Evolutionary conservation across 2,113 vertebrate species (phyloP), one percentile per base, ranked within the genome.

Genomic region (Scopus umbretta): DNA sequence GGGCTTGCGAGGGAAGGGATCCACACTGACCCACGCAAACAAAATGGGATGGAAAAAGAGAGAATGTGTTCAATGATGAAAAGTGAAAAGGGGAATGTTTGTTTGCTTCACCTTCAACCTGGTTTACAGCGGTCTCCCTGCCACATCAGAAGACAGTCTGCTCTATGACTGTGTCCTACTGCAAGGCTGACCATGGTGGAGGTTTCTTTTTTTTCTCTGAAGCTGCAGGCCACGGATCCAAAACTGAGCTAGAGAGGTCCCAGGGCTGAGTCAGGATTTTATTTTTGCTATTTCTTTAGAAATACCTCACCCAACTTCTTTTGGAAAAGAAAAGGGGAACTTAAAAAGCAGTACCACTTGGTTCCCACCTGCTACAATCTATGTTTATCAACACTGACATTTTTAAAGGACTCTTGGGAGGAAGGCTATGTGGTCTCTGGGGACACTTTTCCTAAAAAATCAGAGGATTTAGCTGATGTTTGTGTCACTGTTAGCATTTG

Each of bases 11-110:
- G 2, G 8, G 4, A 63, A 47, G 61, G n/a, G 29, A 17, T n/a
- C 53, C 42, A 30, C 45, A 8, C 0, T 5, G 42, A 45, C 22
- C 30, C 55, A 62, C 1, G 1, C 36, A 62, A 59, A 72, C 38
- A 21, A 59, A 80, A 59, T 7, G 30, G 27, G 68, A 66, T 1
- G 5, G 53, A 59, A 43, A 58, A 30, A 56, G 50, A 52, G 15
- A 32, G 1, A 58, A 40, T 5, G 8, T 18, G 8, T 49, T 65
- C 45, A 61, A 3, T 0, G 2, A 11, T 9, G 36, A 73, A 52
- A 52, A 0, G 2, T 63, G 26, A 6, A 53, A 76, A 79, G 13
- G 27, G 27, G 27, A 74, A 66, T 19, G 22, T 42, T 68, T 30
- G 17, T 36, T 53, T 73, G 19, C 61, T 89, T 88, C 65, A 55